Evolutionary conservation across 2,888 invertebrate genomes (phyloP), one percentile per base, ranked within the genome.

Genomic region (Mellilla xanthometata): DNA sequence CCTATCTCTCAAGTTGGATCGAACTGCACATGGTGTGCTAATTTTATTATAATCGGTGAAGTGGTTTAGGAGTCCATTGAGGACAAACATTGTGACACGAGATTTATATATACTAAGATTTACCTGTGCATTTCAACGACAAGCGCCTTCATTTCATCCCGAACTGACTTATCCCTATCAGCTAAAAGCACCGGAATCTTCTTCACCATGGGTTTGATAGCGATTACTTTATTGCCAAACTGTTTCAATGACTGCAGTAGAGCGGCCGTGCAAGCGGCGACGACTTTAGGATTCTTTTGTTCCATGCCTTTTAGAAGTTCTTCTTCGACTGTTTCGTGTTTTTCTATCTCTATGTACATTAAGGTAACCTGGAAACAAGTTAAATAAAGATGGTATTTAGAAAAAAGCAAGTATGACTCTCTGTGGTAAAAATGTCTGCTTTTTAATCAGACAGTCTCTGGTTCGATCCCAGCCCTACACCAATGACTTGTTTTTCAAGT

Each of bases 261-360:
- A 0, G 95, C 93, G 3, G 93, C 90, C 1, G 96, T 91, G 75
- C 97, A 97, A 0, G 95, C 97, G 0, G 95, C 90, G 0, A 97
- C 96, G 49, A 97, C 96, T 88, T 98, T 99, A 0, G 99, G 99
- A 81, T 98, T 98, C 80, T 99, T 99, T 62, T 96, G 96, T 30
- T 97, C 96, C 87, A 97, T 94, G 23, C 99, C 99, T 85, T 98
- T 98, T 11, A 97, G 86, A 1, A 99, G 88, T 77, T 98, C 98
- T 58, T 99, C 99, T 61, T 94, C 90, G 0, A 97, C 97, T 7
- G 93, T 82, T 55, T 99, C 99, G 50, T 96, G 95, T 74, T 97
- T 98, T 72, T 99, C 99, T 65, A 98, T 97, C 90, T 99, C 99
- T 58, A 99, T 92, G 76, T 96, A 98, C 96, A 98, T 96, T 47